Percentiles rank a stretch among this genome's conserved stretches.
These are phyloP conservation scores for Pasiphila rectangulata DNA, from an alignment of 2,888 invertebrate genomes.

Conservation along the genomic window DNA sequence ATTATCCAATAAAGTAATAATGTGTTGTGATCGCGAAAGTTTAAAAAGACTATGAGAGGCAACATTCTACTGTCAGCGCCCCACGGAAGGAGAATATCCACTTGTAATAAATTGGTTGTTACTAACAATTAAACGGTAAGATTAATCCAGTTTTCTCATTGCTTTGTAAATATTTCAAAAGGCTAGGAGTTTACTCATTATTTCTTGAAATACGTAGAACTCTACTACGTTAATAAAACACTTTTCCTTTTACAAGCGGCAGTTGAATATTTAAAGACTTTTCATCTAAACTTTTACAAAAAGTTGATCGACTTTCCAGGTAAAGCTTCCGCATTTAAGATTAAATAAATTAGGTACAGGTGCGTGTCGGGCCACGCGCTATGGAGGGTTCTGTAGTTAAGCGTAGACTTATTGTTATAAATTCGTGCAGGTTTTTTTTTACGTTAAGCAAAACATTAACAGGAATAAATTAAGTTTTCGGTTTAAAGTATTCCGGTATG, in stretches of 20 bases:
- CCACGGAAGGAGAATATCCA: not conserved
- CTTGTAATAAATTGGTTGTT: not conserved
- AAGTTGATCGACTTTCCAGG: not conserved
- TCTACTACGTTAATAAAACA: not conserved
- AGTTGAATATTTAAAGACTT: conserved; percentile 3
- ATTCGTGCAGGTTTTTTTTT: too few species aligned
- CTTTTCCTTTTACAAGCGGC: not conserved
- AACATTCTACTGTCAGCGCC: too few species aligned
- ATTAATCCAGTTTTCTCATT: conserved; percentile 1
- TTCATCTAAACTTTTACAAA: conserved; percentile 8
- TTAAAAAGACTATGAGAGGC: too few species aligned
- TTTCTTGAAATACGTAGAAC: not conserved
- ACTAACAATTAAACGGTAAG: not conserved
- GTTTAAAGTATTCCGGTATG: too few species aligned
- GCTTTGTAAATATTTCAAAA: not conserved
- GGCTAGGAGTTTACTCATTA: not conserved
- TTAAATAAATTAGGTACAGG: too few species aligned
- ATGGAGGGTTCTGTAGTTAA: too few species aligned
- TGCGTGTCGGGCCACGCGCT: too few species aligned
- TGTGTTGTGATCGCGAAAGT: too few species aligned
- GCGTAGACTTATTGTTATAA: too few species aligned
- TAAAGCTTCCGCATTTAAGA: conserved; percentile 11
- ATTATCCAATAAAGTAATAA: too few species aligned
- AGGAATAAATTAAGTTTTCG: too few species aligned
- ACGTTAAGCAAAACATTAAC: too few species aligned